Base-by-base conservation (phyloP, 2,113 vertebrate genomes). In the Sinosuthora webbiana region DNA sequence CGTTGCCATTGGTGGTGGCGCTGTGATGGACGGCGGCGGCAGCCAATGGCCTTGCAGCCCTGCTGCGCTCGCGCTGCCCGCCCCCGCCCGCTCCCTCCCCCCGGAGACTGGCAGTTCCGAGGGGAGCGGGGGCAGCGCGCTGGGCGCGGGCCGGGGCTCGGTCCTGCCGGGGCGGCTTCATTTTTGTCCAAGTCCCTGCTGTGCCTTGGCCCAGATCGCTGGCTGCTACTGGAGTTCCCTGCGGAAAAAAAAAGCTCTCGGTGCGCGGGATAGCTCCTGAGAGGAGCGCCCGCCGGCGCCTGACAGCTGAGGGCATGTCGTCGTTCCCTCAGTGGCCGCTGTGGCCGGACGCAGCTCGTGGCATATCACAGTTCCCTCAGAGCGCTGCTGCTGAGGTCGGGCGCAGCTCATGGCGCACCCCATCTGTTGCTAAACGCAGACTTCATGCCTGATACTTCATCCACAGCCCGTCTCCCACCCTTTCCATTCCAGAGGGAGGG, bases 101-200 rank as follows among this genome's bases (percentile, higher is more conserved):
- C 4, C 0, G 4, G 75, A 18, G 79, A 24, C 24, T 13, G 56
- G 10, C 33, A 2, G 52, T 13, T 21, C 39, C 7, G 8, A 3
- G 11, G 35, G 42, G 15, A n/a, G 25, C 0, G 7, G 8, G 0
- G 57, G 52, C 13, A 0, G 15, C 14, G 10, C 21, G 0, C 6
- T 1, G 11, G 4, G 49, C 1, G 3, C 1, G 49, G 44, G 1
- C 5, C 1, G 13, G 6, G 3, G 16, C 6, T 52, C 22, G 7
- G 39, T 9, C 2, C 22, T 4, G 9, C 11, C 1, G 9, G 6
- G 17, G 2, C 0, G 13, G 7, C 2, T 62, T 41, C 5, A 0
- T 62, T 31, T 42, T 4, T 33, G 17, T 10, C 22, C 4, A 1
- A 19, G 24, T 12, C 11, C 39, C 9, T 49, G 45, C n/a, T 63